phyloP scores from a whole-genome alignment of 2,113 vertebrate genomes.

The Pseudopodoces humilis region DNA sequence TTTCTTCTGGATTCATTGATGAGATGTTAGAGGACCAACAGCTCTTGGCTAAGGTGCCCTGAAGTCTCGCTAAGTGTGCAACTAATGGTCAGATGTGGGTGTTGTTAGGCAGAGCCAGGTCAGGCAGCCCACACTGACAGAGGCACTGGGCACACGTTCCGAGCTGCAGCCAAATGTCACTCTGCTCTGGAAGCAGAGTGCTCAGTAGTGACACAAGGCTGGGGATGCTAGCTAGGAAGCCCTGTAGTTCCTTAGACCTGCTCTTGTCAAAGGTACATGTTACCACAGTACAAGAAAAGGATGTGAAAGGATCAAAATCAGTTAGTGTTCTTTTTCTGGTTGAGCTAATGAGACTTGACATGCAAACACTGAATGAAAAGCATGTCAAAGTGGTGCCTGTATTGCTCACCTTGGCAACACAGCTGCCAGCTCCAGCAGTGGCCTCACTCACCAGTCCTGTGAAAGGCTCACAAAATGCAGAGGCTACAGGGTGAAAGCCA shows the following conservation, averaged over 20 bases:
- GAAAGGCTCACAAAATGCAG: not conserved
- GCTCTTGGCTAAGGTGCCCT: fast-evolving
- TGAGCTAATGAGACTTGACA: not conserved
- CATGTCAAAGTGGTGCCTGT: not conserved
- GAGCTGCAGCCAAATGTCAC: fast-evolving
- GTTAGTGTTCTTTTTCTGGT: not conserved
- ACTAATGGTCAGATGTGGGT: fast-evolving
- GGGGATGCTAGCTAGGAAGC: not conserved
- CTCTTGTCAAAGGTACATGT: not conserved
- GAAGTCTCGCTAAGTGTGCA: fast-evolving
- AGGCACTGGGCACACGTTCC: fast-evolving
- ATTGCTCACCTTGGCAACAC: fast-evolving
- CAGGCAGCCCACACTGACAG: fast-evolving
- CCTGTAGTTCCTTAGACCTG: not conserved
- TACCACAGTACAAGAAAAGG: not conserved
- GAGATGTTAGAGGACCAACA: not conserved
- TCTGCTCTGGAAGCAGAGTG: not conserved
- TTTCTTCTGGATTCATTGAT: not conserved
- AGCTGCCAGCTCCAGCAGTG: not conserved
- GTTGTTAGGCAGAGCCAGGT: fast-evolving
- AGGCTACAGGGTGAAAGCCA: not conserved
- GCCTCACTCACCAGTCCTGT: not conserved
- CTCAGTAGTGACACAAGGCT: not conserved
- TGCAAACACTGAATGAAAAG: not conserved
- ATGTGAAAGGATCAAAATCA: not conserved